phyloP scores from a whole-genome alignment of 2,797 vertebrate species.

The Telmatherina bonti region DNA sequence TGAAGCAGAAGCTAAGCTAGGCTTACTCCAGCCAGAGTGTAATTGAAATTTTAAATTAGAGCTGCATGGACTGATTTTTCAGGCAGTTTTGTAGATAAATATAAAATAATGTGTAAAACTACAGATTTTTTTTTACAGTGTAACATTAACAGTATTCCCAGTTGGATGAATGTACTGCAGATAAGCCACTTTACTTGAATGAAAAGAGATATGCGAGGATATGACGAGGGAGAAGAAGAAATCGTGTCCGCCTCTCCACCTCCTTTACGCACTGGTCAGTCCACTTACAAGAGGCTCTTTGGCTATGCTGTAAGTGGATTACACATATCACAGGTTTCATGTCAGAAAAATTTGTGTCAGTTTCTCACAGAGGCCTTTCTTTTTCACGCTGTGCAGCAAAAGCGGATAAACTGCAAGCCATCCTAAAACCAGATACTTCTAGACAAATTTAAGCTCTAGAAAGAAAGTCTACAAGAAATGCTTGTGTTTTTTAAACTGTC shows the following conservation, averaged over 20 bases:
- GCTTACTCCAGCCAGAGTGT: slow-evolving; percentile 5
- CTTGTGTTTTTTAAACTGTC: slow-evolving; percentile 6
- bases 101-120: too few relatives aligned
- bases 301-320: slow-evolving; percentile 72
- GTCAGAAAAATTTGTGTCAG: slow-evolving; percentile 72
- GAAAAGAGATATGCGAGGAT: slow-evolving; percentile 7
- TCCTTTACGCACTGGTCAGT: slow-evolving; percentile 44
- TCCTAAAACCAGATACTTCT: slow-evolving; percentile 6
- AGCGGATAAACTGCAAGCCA: slow-evolving; percentile 42
- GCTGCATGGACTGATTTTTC: slow-evolving; percentile 3
- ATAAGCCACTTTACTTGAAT: slow-evolving; percentile 1
- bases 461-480: neutral
- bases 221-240: slow-evolving; percentile 24
- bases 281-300: slow-evolving; percentile 57
- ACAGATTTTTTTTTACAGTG: neutral
- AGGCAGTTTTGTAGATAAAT: too few relatives aligned
- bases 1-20: slow-evolving; percentile 25
- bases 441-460: slow-evolving; percentile 1
- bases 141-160: slow-evolving; percentile 1
- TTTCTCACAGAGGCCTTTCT: slow-evolving; percentile 52
- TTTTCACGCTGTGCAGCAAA: slow-evolving; percentile 48
- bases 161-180: slow-evolving; percentile 1
- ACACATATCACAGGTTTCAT: slow-evolving; percentile 74
- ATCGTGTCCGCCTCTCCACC: slow-evolving; percentile 8
- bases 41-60: slow-evolving; percentile 29